Conservation (phyloP, 2,113 vertebrate species). For the Pycnonotus jocosus region DNA sequence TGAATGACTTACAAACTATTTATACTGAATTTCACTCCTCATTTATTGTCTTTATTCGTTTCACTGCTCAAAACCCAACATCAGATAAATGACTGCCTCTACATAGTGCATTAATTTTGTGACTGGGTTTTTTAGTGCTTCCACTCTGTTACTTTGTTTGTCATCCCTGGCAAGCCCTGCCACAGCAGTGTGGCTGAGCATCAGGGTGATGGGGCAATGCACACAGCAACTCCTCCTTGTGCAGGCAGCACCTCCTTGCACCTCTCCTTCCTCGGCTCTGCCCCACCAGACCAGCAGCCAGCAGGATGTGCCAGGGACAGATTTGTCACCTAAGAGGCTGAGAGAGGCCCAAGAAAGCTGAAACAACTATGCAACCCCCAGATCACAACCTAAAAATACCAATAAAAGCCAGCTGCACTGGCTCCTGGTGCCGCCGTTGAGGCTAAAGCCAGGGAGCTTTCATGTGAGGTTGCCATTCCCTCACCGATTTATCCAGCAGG, state of each 20-base stretch:
- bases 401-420: not conserved
- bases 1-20: not conserved
- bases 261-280: rapidly evolving
- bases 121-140: not conserved
- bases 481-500: not conserved
- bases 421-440: not conserved
- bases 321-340: not conserved
- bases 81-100: not conserved
- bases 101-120: not conserved
- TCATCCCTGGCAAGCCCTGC: not conserved
- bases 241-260: not conserved
- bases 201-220: not conserved
- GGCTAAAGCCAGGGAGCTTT: not conserved
- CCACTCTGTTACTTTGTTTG: not conserved
- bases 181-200: not conserved
- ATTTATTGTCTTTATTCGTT: not conserved
- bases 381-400: not conserved
- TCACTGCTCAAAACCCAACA: not conserved
- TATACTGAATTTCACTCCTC: not conserved
- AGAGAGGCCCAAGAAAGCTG: not conserved
- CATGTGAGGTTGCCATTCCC: not conserved
- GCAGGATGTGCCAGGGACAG: not conserved
- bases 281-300: not conserved
- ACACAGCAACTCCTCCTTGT: not conserved
- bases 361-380: not conserved